phyloP scores from a whole-genome alignment of 2,888 invertebrate genomes.

The Thymelicus lineola region DNA sequence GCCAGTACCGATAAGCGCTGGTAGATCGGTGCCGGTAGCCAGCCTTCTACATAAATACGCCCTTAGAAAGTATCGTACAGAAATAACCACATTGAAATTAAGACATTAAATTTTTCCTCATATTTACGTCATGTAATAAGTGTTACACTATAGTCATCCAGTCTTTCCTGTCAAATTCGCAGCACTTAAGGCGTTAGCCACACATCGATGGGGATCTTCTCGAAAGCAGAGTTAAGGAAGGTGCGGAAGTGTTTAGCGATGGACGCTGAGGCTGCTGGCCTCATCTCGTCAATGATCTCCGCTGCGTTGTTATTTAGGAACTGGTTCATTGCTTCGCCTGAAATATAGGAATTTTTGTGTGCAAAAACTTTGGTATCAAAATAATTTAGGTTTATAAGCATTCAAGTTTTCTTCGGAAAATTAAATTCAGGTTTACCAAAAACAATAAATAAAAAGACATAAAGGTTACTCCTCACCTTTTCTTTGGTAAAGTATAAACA shows the following conservation, averaged over 20 bases:
- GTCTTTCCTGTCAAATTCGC: slow-evolving; percentile 11
- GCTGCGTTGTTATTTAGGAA: slow-evolving; percentile 92
- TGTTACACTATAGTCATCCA: slow-evolving; percentile 24
- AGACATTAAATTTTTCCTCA: too few species aligned
- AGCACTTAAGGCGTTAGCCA: slow-evolving; percentile 84
- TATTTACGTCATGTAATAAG: neutral
- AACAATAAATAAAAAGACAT: too few species aligned
- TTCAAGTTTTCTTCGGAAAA: too few species aligned
- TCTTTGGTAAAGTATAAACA: too few species aligned
- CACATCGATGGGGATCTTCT: slow-evolving; percentile 88
- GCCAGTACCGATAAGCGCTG: too few species aligned
- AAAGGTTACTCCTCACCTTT: too few species aligned
- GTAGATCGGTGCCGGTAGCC: too few species aligned
- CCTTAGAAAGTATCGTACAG: too few species aligned
- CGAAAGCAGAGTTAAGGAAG: slow-evolving; percentile 90
- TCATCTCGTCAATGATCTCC: slow-evolving; percentile 93
- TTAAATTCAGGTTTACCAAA: too few species aligned
- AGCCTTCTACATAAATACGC: too few species aligned
- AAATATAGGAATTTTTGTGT: slow-evolving; percentile 45
- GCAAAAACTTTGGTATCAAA: neutral
- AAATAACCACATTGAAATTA: too few species aligned
- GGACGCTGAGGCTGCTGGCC: slow-evolving; percentile 89
- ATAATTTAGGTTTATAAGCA: too few species aligned
- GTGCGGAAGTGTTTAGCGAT: slow-evolving; percentile 90
- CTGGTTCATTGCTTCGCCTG: slow-evolving; percentile 93